Percentiles rank a stretch among this genome's conserved stretches.
Evolutionary conservation across 2,888 invertebrate genomes (phyloP).

Genomic region (Xanthorhoe spadicearia): DNA sequence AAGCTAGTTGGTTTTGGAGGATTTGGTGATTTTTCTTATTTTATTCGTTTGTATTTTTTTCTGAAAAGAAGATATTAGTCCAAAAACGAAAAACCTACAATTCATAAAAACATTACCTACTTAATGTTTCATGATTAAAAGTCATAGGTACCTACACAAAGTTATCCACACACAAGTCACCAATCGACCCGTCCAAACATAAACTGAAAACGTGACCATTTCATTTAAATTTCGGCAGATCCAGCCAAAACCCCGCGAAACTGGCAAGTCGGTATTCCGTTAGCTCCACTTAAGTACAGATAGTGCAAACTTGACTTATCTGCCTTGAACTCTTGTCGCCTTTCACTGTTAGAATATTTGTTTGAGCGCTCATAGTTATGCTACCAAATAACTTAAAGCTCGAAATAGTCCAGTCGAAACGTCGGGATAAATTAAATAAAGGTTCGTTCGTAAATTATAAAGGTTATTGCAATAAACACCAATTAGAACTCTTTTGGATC

Average conservation of each 20-base stretch:
- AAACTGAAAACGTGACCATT: not conserved
- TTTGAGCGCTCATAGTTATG: slow-evolving; percentile 9
- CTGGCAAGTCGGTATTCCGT: slow-evolving; percentile 36
- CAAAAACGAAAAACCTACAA: too few relatives aligned
- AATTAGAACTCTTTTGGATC: too few relatives aligned
- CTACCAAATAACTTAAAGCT: not conserved
- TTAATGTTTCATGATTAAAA: too few relatives aligned
- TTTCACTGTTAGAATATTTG: slow-evolving; percentile 49
- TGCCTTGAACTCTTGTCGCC: slow-evolving; percentile 50
- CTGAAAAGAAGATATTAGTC: too few relatives aligned
- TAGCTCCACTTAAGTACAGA: slow-evolving; percentile 42
- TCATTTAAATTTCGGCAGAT: not conserved
- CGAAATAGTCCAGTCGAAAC: too few relatives aligned
- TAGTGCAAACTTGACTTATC: slow-evolving; percentile 53
- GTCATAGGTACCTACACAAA: too few relatives aligned
- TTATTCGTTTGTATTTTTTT: too few relatives aligned
- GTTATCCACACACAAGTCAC: not conserved
- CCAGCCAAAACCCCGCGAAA: slow-evolving; percentile 1
- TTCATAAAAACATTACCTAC: too few relatives aligned
- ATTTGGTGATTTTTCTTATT: not conserved
- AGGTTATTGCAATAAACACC: too few relatives aligned
- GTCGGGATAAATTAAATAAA: too few relatives aligned
- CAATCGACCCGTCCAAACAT: too few relatives aligned
- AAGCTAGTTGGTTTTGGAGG: not conserved
- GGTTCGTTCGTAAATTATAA: too few relatives aligned